Base-by-base conservation (phyloP, 2,888 invertebrate genomes). In the Drosophila sordidula region DNA sequence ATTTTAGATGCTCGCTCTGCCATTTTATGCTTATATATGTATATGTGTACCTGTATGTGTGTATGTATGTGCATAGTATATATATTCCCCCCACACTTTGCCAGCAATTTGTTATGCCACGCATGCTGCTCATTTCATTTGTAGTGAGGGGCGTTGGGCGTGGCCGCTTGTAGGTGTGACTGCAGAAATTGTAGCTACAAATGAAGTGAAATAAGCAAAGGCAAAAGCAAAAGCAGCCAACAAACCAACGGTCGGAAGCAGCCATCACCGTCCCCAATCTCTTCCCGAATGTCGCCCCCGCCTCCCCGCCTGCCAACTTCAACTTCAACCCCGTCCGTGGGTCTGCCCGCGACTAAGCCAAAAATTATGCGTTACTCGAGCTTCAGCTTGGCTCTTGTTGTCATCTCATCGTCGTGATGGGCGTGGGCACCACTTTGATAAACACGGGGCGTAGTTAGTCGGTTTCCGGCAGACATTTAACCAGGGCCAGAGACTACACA, bases 81-180 rank as follows among this genome's bases (percentile, higher is more conserved):
- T 29, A 2, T 47, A 26, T n/a, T 5, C 3, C 39, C 18, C 49
- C 14, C 34, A 52, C 45, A 58, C 32, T 62, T 22, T 67, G 68
- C 39, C 45, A 44, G 71, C 81, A 81, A 87, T 89, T 89, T 89
- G 84, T 88, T 88, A 70, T 86, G 78, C 80, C 80, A 89, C 67
- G 78, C 86, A 88, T 83, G 83, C 63, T 77, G 78, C 62, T 78
- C 78, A 70, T 69, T 76, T 72, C 70, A 69, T 78, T 78, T 63
- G 52, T 70, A 44, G 55, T 70, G 51, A 26, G 45, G 51, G 57
- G 61, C 58, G 68, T 58, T 42, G 70, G 75, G 70, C 54, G 77
- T 59, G 67, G 32, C 45, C 26, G 47, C 34, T 46, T 64, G 80
- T 79, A 85, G 83, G 83, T 84, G 83, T 84, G 86, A 85, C 82